Base-by-base conservation (phyloP, 2,113 vertebrate species). In the Coptodon rendalli region DNA sequence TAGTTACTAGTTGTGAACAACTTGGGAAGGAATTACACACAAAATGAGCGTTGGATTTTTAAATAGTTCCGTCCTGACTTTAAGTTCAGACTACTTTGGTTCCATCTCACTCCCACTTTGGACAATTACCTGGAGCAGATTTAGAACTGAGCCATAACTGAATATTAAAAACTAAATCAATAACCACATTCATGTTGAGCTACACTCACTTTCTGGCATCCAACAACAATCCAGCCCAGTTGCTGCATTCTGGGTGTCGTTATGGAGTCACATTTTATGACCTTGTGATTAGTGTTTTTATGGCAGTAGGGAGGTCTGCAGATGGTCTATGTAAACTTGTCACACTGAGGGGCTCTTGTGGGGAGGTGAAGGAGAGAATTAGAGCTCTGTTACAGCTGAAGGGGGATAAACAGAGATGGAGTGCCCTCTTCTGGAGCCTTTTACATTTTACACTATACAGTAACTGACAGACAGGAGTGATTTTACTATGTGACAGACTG, bases 201-300 rank as follows among this genome's bases (percentile, higher is more conserved):
- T 82, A 11, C 85, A 80, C 68, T 87, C 87, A 52, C 83, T 81
- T 8, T 76, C 82, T 81, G 79, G 48, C 10, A 17, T 27, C 57
- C 54, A 68, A 13, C 89, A 52, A 11, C 50, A 54, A 78, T 57
- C 45, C 79, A 40, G 84, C 34, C 80, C 78, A 89, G 85, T 79
- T 22, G 24, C 63, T 91, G 89, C 84, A 84, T 92, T 94, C 90
- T 94, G 93, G 92, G 89, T 94, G 91, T 90, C 90, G 89, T 92
- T 92, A 93, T 91, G 92, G 94, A 94, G 94, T 95, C 92, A 81
- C 89, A 81, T 95, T 95, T 95, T 95, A 95, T 94, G 94, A 93
- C 89, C 93, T 92, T 94, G 94, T 94, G 94, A 96, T 95, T 96
- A 94, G 94, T 94, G 92, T 94, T 95, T 96, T 95, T 94, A 95